phyloP scores from a whole-genome alignment of 2,113 vertebrate species.

The Pagrus major region DNA sequence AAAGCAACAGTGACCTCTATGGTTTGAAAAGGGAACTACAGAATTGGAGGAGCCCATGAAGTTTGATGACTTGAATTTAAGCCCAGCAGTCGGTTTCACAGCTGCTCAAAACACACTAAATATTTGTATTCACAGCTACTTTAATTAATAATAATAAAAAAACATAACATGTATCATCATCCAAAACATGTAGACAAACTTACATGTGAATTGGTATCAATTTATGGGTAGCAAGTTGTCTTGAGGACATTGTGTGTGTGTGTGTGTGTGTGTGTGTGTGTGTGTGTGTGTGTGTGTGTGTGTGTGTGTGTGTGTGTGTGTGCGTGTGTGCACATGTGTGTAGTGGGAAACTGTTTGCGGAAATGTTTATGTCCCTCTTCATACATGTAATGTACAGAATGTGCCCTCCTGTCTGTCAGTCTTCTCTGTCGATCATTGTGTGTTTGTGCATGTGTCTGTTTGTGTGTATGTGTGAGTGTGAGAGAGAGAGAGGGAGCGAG shows the following conservation, averaged over 20 bases:
- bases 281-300: not conserved
- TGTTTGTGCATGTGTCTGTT: constrained; percentile 15
- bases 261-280: constrained; percentile 15
- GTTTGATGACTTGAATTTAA: constrained; percentile 7
- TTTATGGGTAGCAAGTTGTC: not conserved
- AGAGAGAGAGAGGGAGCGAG: constrained; percentile 20
- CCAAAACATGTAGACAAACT: not conserved
- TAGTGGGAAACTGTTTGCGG: constrained; percentile 4
- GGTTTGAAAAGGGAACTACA: constrained; percentile 78
- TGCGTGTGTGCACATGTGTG: not conserved
- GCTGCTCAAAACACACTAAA: not conserved
- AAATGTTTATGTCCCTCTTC: constrained; percentile 1
- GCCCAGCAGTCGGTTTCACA: not conserved
- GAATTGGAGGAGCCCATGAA: not conserved
- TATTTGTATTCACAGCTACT: not conserved
- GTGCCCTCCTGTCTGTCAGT: constrained; percentile 55
- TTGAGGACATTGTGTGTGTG: not conserved
- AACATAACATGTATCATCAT: not conserved
- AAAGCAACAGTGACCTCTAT: constrained; percentile 89
- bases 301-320: constrained; percentile 6
- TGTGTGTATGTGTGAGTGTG: constrained; percentile 3
- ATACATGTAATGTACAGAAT: constrained; percentile 39
- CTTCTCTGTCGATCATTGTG: constrained; percentile 50
- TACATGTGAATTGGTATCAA: not conserved
- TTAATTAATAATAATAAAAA: not conserved